A percentile compares a stretch with the other conserved stretches of the same genome.
phyloP scores from a whole-genome alignment of 2,113 vertebrate species.

The Zonotrichia leucophrys region DNA sequence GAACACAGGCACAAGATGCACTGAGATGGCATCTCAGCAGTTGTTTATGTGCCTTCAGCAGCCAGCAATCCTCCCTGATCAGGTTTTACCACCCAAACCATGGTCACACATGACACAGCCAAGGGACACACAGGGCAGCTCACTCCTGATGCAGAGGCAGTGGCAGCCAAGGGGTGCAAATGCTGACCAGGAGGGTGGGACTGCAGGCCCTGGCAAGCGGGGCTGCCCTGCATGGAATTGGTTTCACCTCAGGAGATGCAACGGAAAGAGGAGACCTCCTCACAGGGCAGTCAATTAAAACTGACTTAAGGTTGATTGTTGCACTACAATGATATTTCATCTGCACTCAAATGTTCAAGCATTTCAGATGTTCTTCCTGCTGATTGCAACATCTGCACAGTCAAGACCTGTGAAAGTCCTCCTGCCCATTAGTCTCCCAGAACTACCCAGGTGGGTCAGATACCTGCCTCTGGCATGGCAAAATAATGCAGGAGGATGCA shows the following conservation, averaged over 20 bases:
- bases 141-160: neutral
- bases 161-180: accelerated
- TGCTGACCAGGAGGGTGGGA: accelerated
- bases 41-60: neutral
- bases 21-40: neutral
- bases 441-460: neutral
- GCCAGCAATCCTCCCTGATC: neutral
- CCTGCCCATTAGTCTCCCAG: neutral
- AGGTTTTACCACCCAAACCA: neutral
- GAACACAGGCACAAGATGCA: neutral
- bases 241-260: neutral
- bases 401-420: neutral
- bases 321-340: neutral
- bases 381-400: neutral
- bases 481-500: neutral
- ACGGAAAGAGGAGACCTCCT: neutral
- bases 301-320: neutral
- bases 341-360: neutral
- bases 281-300: neutral
- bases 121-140: neutral
- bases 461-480: neutral
- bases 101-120: neutral
- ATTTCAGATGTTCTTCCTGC: neutral
- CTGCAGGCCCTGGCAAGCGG: neutral
- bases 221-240: neutral